phyloP scores from a whole-genome alignment of 2,888 invertebrate species.

The Omphaloscelis lunosa region DNA sequence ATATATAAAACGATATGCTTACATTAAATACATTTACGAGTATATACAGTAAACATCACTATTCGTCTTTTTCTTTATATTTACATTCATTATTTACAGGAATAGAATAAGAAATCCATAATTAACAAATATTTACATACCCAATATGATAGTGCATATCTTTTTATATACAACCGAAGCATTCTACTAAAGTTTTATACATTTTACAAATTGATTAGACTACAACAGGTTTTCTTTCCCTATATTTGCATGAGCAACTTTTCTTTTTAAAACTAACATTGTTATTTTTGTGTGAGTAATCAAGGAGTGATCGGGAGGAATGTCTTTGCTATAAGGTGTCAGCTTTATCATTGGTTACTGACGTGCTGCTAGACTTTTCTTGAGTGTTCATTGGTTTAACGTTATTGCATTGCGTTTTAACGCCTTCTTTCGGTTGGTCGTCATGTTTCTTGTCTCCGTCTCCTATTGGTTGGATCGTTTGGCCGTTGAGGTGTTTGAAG shows the following conservation, averaged over 20 bases:
- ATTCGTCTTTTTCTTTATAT: conserved; percentile 80
- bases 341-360: conserved; percentile 74
- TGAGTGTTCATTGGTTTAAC: conserved; percentile 56
- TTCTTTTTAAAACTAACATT: conserved; percentile 79
- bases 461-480: conserved; percentile 70
- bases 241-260: conserved; percentile 86
- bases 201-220: conserved; percentile 61
- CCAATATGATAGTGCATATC: conserved; percentile 50
- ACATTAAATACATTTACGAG: conserved; percentile 65
- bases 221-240: conserved; percentile 84
- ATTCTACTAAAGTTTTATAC: conserved; percentile 51
- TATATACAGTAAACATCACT: conserved; percentile 86
- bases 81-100: conserved; percentile 65
- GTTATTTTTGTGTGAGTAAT: conserved; percentile 76
- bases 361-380: conserved; percentile 59
- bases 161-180: conserved; percentile 63
- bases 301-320: conserved; percentile 82
- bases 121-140: conserved; percentile 61
- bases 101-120: conserved; percentile 28
- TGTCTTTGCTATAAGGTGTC: conserved; percentile 86
- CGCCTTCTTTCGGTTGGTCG: conserved; percentile 65
- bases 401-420: conserved; percentile 71
- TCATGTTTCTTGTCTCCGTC: conserved; percentile 67
- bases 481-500: conserved; percentile 82
- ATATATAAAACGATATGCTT: conserved; percentile 69